Evolutionary conservation across 2,113 vertebrate genomes (phyloP), one percentile per base, ranked within the genome.

Genomic region (Suricata suricatta): DNA sequence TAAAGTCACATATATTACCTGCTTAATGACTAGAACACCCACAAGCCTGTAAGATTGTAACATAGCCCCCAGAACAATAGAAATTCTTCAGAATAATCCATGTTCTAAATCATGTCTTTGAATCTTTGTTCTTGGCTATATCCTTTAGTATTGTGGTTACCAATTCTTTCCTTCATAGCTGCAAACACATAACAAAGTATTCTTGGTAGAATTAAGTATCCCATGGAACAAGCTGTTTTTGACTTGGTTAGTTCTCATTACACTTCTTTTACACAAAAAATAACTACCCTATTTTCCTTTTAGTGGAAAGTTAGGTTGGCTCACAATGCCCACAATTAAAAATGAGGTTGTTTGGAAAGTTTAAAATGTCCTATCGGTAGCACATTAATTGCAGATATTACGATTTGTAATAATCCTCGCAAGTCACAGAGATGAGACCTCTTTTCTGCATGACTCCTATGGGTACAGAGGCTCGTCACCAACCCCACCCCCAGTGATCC

Each of bases 221-320:
- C 66, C 54, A 44, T 89, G 71, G 52, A 95, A 88, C 60, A 83
- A 79, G 44, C 66, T 76, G 68, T 86, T 41, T 94, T 91, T 89
- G 41, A 90, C 76, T 93, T 95, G 44, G n/a, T 60, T 57, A 60
- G 38, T 95, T 93, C 63, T 76, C 77, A 83, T 66, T 68, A 25
- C 77, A 33, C 83, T 95, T 95, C 68, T 90, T 80, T 90, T 27
- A 81, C 79, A 90, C 41, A 91, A 41, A 93, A 93, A 31, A 95
- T 17, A 87, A 93, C 50, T 68, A 88, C 7, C 57, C 52, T 85
- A 25, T 79, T 95, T 96, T 63, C 68, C 77, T 77, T 47, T 96
- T 91, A 87, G 84, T 93, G 71, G 29, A 76, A 97, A 52, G 27
- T 63, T 96, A 95, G 64, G 4, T 91, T 88, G 84, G 89, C 90